Evolutionary conservation across 2,113 vertebrate species (phyloP), one percentile per base, ranked within the genome.

Genomic region (Geothlypis trichas): DNA sequence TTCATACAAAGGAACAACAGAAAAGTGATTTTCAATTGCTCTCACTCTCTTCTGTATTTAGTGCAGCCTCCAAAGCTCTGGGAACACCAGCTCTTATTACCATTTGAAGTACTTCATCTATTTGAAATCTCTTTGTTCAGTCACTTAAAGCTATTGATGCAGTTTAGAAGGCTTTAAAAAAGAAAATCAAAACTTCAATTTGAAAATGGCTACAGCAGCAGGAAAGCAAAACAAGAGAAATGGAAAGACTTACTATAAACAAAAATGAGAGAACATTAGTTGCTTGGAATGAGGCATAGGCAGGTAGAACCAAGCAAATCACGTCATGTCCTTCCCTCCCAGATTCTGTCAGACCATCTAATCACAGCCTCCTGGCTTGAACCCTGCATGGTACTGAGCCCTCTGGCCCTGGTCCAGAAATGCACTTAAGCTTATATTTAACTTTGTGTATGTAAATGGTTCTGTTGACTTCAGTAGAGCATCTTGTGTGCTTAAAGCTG

Each of bases 1-100:
- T 97, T 97, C 93, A 94, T 85, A 98, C 97, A 98, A 97, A 98
- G 96, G 92, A 97, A 97, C 91, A 96, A 97, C 93, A 96, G 97
- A 96, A 97, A 96, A 97, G 96, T 94, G 78, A 97, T 97, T 98
- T 97, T 97, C 96, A 95, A 79, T 89, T 61, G 41, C 86, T 95
- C 96, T 96, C 74, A 47, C 88, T 94, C 96, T 96, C 87, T 90
- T 59, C 77, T 74, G 91, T 87, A 59, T 90, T 90, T 91, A 91
- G 78, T 83, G 72, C 39, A 83, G 90, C 76, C 95, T 95, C 81
- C 86, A 94, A 62, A 74, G 86, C 91, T 91, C 94, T 80, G 95
- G 91, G 93, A 96, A 93, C 65, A 95, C 58, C 49, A 87, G 90
- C 83, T 95, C 90, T 85, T 87, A 67, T 85, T 97, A 95, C 78